Base-by-base conservation (phyloP, 2,888 invertebrate species). In the Lasioglossum figueresi region DNA sequence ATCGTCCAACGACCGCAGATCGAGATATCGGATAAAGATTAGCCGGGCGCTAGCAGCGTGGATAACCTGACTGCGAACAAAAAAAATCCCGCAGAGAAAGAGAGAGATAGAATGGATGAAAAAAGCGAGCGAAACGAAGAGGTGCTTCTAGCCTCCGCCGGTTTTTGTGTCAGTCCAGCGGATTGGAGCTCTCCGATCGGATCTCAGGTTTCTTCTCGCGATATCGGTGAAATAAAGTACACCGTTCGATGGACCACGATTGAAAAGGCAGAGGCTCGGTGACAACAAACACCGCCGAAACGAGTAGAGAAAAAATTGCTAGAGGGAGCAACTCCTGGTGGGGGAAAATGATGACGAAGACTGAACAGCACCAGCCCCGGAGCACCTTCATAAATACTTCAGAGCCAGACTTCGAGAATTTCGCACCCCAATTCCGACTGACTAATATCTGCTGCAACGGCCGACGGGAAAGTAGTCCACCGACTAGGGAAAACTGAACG, bases 361-460 rank as follows among this genome's bases (percentile, higher is more conserved):
- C 87, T 68, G 80, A 81, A 79, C 82, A 63, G 80, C 72, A 70
- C 80, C 83, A 71, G 73, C 79, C 59, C 79, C 85, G 82, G 88
- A 87, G 83, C 87, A 89, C 89, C 90, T 92, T 91, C 93, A 93
- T 93, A 93, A 93, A 93, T 93, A 93, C 93, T 93, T 93, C 93
- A 93, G 88, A 85, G 83, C 88, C 93, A 93, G 93, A 90, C 92
- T 91, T 91, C 83, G 90, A 88, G 90, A 93, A 93, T 91, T 93
- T 93, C 85, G 87, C 93, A 91, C 90, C 89, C 90, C 89, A 89
- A 88, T 92, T 93, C 89, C 80, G 89, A 87, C 82, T 88, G 89
- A 87, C 88, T 91, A 91, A 92, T 91, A 89, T 88, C 84, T 79
- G 63, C 66, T 76, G 76, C 79, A 83, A 78, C 82, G 73, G 77